phyloP scores from a whole-genome alignment of 1,140 invertebrate species.

The Drosophila ananassae region DNA sequence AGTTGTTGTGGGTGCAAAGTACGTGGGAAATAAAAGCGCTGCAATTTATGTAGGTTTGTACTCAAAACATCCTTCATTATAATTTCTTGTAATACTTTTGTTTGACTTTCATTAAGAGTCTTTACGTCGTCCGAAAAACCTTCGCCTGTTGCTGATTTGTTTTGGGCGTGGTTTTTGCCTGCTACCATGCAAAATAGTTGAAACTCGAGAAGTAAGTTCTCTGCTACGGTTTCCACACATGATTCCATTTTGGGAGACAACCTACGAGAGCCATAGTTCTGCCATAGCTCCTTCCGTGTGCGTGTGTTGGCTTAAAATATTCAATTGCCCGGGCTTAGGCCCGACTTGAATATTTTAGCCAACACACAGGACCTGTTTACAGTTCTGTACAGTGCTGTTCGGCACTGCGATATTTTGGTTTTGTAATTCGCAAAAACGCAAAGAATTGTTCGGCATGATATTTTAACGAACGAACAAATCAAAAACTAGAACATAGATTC shows the following conservation, averaged over 20 bases:
- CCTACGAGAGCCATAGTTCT: neutral
- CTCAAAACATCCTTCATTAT: constrained; percentile 41
- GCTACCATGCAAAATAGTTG: constrained; percentile 84
- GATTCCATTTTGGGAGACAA: constrained; percentile 59
- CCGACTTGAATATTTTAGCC: constrained; percentile 64
- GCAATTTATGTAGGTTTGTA: constrained; percentile 51
- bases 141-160: constrained; percentile 28
- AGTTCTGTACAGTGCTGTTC: constrained; percentile 38
- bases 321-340: constrained; percentile 31
- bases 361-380: constrained; percentile 47
- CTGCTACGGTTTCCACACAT: constrained; percentile 63
- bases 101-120: constrained; percentile 83
- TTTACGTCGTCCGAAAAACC: constrained; percentile 83
- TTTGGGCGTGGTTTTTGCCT: constrained; percentile 78
- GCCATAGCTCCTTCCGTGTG: constrained; percentile 13
- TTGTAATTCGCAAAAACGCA: constrained; percentile 84
- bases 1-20: constrained; percentile 60
- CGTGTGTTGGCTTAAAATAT: constrained; percentile 65
- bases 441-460: constrained; percentile 78
- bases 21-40: constrained; percentile 62
- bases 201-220: constrained; percentile 64
- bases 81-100: constrained; percentile 35
- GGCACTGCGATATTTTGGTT: constrained; percentile 70
- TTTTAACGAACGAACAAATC: constrained; percentile 44
- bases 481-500: constrained; percentile 53